Evolutionary conservation across 2,888 invertebrate genomes (phyloP), one percentile per base, ranked within the genome.

Genomic region (Tetrapedia diversipes): DNA sequence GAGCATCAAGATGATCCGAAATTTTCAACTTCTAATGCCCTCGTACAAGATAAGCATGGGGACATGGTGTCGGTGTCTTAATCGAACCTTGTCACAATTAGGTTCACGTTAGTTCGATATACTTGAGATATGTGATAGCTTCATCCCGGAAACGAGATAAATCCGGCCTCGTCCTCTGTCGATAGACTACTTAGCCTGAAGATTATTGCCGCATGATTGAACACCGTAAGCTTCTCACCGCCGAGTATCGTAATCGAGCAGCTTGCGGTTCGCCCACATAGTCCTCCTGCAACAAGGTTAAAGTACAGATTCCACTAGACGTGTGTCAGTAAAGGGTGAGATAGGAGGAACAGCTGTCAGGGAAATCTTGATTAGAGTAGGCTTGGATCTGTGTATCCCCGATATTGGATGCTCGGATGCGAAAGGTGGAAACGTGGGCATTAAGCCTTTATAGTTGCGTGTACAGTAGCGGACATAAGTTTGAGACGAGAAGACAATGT

Each of bases 141-240:
- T 39, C 16, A 14, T 14, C 19, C 14, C n/a, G 45, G 34, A 59
- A 54, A 22, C 29, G 8, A 37, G 37, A 47, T 49, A 41, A 70
- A 49, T 65, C 56, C 27, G n/a, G 14, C 43, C 27, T 69, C 53
- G 27, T 39, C 45, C 29, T 32, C 22, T 32, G 56, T 8, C 60
- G 45, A 63, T 51, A 53, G 45, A 41, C 51, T 51, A 47, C 56
- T 56, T 66, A 72, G 63, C n/a, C 27, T 34, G 67, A 61, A 63
- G 77, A 77, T 77, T 60, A 73, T 73, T 73, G 68, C 63, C 45
- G 47, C 63, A 54, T 64, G 77, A 73, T 77, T 54, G 61, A 64
- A 49, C 73, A 19, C 34, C 47, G 34, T 68, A 73, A 73, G 67
- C 73, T 39, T n/a, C n/a, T n/a, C 47, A 32, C 53, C 57, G 22